Evolutionary conservation across 2,888 invertebrate genomes (phyloP), one percentile per base, ranked within the genome.

Genomic region (Caenorhabditis sp.): DNA sequence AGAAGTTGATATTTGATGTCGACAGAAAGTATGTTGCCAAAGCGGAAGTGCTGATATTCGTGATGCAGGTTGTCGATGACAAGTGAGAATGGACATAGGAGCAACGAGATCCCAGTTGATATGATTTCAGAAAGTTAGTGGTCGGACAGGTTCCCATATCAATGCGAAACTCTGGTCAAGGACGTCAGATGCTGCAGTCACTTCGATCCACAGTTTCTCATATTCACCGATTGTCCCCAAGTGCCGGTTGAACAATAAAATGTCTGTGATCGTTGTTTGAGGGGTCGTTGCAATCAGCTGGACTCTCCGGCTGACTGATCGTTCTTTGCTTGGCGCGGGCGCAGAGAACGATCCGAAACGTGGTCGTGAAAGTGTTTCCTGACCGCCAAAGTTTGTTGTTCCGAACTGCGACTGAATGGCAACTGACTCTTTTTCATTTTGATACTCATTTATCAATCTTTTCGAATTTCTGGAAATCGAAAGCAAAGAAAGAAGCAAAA

Each of bases 161-260:
- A 2, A 58, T 69, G 61, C 56, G 60, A 6, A 26, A 65, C 11
- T 76, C 70, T 20, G 76, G 50, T 35, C 81, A 81, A 24, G 65
- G 81, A 55, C 58, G 71, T 40, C 61, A 70, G 55, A 81, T 81
- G 61, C 65, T 81, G 24, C 62, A 65, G 15, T 18, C 56, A 9
- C 51, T 64, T 2, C 44, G 81, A 22, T 51, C 24, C 28, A 60
- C 81, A 24, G 65, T 81, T n/a, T 76, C 81, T 13, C 76, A 67
- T 20, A 58, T 81, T 55, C 81, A 81, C 71, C 81, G 81, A 3
- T 24, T 81, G 13, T 50, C 60, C 28, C 81, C 81, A 22, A 70
- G 68, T 60, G 76, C 81, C 32, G 81, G 81, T 76, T 81, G 11
- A 81, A 55, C n/a, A 62, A 77, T 68, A 69, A 65, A 76, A 40